Conservation (phyloP, 2,888 invertebrate genomes). For the Ectemnius cavifrons region DNA sequence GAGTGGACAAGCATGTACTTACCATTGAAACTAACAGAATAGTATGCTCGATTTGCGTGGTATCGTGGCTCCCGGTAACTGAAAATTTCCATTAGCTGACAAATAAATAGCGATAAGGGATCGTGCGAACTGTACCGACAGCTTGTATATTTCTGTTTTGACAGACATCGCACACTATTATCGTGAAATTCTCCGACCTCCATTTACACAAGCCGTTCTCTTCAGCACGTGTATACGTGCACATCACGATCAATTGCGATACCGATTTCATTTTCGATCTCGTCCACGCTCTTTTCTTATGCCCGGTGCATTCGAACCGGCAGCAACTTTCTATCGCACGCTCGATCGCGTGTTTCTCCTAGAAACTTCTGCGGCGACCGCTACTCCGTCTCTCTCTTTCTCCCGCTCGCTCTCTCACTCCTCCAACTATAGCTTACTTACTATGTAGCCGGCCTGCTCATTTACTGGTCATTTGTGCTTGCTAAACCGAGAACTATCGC, state of each 20-base stretch:
- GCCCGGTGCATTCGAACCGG: conserved; percentile 50
- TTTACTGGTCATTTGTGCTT: not conserved
- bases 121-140: no score
- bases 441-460: not conserved
- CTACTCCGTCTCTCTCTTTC: not conserved
- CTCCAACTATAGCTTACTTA: not conserved
- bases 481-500: not conserved
- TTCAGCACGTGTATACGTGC: not conserved
- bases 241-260: not conserved
- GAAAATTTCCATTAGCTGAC: not conserved
- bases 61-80: not conserved
- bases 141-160: no score
- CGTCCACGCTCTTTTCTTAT: conserved; percentile 40
- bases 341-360: conserved; percentile 1
- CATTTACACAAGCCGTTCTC: not conserved
- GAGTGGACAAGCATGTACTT: not conserved
- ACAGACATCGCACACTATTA: no score
- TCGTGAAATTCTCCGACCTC: no score
- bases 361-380: conserved; percentile 19
- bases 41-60: not conserved
- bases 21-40: not conserved
- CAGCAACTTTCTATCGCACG: conserved; percentile 55
- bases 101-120: not conserved
- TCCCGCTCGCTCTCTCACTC: no score
- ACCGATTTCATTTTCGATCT: conserved; percentile 43